Base-by-base conservation (phyloP, 2,888 invertebrate genomes). In the Drosophila mimica region DNA sequence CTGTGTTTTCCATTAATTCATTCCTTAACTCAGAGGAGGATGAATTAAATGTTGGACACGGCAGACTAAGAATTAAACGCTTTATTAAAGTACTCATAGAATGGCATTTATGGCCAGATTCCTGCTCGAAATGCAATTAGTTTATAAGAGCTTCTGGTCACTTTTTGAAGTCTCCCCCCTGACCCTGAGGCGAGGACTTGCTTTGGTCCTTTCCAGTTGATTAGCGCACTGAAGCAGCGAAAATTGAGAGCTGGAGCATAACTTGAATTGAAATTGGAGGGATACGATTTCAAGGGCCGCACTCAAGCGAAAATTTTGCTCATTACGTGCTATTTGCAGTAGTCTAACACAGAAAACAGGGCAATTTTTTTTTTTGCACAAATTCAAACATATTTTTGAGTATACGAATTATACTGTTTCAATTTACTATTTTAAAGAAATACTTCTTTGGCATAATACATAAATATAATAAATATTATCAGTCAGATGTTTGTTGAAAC, bases 1-100 rank as follows among this genome's bases (percentile, higher is more conserved):
- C 81, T 86, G 89, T 60, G 62, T 40, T 48, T 54, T 48, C 49
- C 79, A 77, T 79, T 79, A 70, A 65, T 60, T 61, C 36, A 66
- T 58, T 34, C 54, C 38, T 58, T 56, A 69, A 20, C 52, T 20
- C 59, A 62, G 54, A n/a, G n/a, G n/a, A n/a, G n/a, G n/a, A n/a
- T n/a, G n/a, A n/a, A n/a, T n/a, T n/a, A n/a, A 69, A 67, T 74
- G 70, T 86, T 65, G 66, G 66, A 70, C 84, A 76, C 67, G 74
- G 74, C 75, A 67, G 67, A 79, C 56, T 54, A 34, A 76, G 81
- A 89, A 81, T 89, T 85, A 88, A 81, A 67, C 76, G 86, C 76
- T 85, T 90, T 89, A 88, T 81, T 82, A 82, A 82, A 81, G 88
- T 70, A 28, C 28, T 56, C 15, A n/a, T 28, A 75, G 73, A 76